Evolutionary conservation across 30 jellyfish, hydroid and myxozoan species (phyloP).

Genomic region (Pseudorhiza aurosa): DNA sequence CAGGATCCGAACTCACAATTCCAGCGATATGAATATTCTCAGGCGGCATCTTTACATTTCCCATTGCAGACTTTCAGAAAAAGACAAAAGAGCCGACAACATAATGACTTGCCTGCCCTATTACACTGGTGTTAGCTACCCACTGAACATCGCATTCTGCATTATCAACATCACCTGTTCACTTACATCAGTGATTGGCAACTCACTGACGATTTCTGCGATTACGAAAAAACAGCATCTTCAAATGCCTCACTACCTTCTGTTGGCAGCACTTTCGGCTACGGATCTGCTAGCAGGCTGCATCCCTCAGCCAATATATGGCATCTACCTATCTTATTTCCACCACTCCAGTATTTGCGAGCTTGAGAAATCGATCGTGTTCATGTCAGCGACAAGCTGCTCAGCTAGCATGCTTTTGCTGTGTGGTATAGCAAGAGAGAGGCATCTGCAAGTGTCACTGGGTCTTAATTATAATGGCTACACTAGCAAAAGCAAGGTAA

Average conservation of each 20-base stretch:
- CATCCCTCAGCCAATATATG: constrained; percentile 52
- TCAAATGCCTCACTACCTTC: constrained; percentile 26
- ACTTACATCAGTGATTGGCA: constrained; percentile 17
- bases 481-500: constrained; percentile 18
- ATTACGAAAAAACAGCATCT: neutral
- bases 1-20: too few species aligned
- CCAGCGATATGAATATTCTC: too few species aligned
- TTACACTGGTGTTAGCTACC: constrained; percentile 22
- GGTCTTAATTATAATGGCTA: neutral
- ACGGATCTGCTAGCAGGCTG: constrained; percentile 48
- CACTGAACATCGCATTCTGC: constrained; percentile 24
- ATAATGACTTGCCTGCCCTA: constrained; percentile 51
- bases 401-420: constrained; percentile 46
- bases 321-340: constrained; percentile 21
- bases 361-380: constrained; percentile 34
- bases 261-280: constrained; percentile 31
- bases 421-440: constrained; percentile 57
- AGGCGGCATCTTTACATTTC: too few species aligned
- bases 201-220: constrained; percentile 25
- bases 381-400: constrained; percentile 67
- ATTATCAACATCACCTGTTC: constrained; percentile 30
- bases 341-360: constrained; percentile 9
- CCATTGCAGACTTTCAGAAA: too few species aligned
- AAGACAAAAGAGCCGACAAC: neutral
- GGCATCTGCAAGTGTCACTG: constrained; percentile 6